These are phyloP conservation scores for Heliconius hewitsoni DNA, from an alignment of 1,140 invertebrate species.

Conservation along the genomic window DNA sequence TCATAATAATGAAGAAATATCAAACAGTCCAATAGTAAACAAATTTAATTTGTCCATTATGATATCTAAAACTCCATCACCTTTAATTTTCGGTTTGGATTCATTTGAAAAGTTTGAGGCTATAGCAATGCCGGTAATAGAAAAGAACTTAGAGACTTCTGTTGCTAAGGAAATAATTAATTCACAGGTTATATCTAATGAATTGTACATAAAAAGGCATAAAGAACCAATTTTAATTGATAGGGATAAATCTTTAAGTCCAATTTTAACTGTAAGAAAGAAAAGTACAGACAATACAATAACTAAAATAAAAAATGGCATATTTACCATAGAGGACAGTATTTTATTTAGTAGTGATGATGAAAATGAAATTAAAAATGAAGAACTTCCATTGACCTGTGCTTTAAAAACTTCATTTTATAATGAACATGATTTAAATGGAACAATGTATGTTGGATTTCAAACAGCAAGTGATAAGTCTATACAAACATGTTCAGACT, in stretches of 20 bases:
- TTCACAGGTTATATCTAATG: slow-evolving; percentile 59
- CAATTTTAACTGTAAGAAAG: slow-evolving; percentile 18
- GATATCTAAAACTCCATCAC: slow-evolving; percentile 44
- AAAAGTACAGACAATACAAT: neutral
- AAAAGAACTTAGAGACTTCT: slow-evolving; percentile 49
- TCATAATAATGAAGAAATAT: slow-evolving; percentile 28
- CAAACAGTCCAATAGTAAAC: slow-evolving; percentile 38
- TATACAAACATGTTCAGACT: slow-evolving; percentile 63
- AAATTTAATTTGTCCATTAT: slow-evolving; percentile 32
- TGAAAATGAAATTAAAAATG: slow-evolving; percentile 51
- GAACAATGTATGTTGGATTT: slow-evolving; percentile 72
- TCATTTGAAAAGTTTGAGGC: slow-evolving; percentile 70
- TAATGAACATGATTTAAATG: slow-evolving; percentile 52
- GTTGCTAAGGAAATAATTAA: slow-evolving; percentile 59
- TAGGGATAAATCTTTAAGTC: slow-evolving; percentile 29
- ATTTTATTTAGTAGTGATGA: slow-evolving; percentile 74
- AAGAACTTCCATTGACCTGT: slow-evolving; percentile 65
- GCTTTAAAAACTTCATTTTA: slow-evolving; percentile 60
- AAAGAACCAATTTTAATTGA: slow-evolving; percentile 29
- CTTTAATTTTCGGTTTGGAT: slow-evolving; percentile 56
- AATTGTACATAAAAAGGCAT: slow-evolving; percentile 45
- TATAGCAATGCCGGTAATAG: slow-evolving; percentile 56
- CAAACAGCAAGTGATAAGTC: slow-evolving; percentile 73
- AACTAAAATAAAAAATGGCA: slow-evolving; percentile 11
- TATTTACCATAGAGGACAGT: slow-evolving; percentile 48